Evolutionary conservation across 2,797 vertebrate genomes (phyloP), one percentile per base, ranked within the genome.

Genomic region (Cynodonichthys magdalenae): DNA sequence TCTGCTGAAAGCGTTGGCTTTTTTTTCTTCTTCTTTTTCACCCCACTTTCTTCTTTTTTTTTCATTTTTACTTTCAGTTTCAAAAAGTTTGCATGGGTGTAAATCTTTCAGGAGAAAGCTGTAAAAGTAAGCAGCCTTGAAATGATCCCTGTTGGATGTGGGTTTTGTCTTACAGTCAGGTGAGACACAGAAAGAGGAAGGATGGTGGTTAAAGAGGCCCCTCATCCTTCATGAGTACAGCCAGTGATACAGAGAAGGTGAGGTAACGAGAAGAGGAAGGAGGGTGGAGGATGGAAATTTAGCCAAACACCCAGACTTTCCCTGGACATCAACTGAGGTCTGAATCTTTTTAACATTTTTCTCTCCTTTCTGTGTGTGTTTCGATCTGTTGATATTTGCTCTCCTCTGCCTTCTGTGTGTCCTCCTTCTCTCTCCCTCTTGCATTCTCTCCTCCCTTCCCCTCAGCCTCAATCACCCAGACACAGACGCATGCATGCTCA

Each of bases 401-500:
- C 80, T 85, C 77, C 78, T 85, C 80, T 82, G 68, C 76, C 74
- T 85, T 70, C 83, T 80, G 68, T 55, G 71, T 79, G 81, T 81
- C 83, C 80, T 61, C 67, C 53, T 74, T 70, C 78, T 51, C 77
- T 67, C 74, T 72, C 74, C 55, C 59, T 24, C 24, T 69, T 59
- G 29, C 63, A 58, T 80, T 68, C 74, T 70, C 69, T 53, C 81
- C 67, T 75, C 80, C 77, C 82, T 80, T 77, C 80, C 77, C 81
- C 82, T 81, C 80, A 83, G 80, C 88, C 85, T 90, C 87, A 85
- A 85, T 89, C 87, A 90, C 83, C 86, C 88, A 90, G 87, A 90
- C 87, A 89, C 86, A 87, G 84, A 92, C 87, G 79, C 90, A 83
- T 82, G 84, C 90, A 90, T 90, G 88, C 83, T 90, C 92, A 91